Evolutionary conservation across 2,113 vertebrate species (phyloP).

Genomic region (Manacus vitellinus): DNA sequence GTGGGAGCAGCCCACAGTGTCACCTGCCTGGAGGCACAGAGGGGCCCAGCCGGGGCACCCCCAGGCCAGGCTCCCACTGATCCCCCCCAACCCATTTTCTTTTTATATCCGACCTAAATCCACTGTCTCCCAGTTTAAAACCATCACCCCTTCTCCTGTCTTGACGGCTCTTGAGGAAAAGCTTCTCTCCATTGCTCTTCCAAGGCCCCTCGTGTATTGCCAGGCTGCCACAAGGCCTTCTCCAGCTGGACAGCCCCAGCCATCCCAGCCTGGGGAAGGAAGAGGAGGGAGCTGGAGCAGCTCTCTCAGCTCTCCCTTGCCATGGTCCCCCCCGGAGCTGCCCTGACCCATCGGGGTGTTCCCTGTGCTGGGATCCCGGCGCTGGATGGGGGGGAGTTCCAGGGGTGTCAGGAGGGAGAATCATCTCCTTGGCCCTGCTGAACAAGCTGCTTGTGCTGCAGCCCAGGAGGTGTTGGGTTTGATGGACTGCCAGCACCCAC

Average conservation of each 20-base stretch:
- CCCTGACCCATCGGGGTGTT: background rate
- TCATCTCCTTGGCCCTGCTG: background rate
- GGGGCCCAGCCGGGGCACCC: background rate
- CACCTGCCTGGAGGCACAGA: background rate
- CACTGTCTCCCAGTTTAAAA: rapidly evolving
- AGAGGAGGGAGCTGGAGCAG: background rate
- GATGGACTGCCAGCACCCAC: rapidly evolving
- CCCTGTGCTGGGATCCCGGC: rapidly evolving
- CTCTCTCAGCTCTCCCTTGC: background rate
- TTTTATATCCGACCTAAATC: background rate
- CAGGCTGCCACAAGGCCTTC: background rate
- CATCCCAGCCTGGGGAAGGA: background rate
- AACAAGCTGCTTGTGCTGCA: rapidly evolving
- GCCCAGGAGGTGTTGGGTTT: rapidly evolving
- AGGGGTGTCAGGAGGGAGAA: rapidly evolving
- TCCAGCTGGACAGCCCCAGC: background rate
- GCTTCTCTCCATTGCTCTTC: rapidly evolving
- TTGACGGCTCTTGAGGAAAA: rapidly evolving
- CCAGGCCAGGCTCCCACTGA: background rate
- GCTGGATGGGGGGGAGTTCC: rapidly evolving
- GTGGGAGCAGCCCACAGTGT: background rate
- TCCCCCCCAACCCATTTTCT: background rate
- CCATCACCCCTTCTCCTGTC: rapidly evolving
- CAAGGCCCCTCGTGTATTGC: rapidly evolving
- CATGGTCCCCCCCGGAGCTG: background rate